Base-by-base conservation (phyloP, 64 coral and sea anemone species). In the Stylophora pistillata region DNA sequence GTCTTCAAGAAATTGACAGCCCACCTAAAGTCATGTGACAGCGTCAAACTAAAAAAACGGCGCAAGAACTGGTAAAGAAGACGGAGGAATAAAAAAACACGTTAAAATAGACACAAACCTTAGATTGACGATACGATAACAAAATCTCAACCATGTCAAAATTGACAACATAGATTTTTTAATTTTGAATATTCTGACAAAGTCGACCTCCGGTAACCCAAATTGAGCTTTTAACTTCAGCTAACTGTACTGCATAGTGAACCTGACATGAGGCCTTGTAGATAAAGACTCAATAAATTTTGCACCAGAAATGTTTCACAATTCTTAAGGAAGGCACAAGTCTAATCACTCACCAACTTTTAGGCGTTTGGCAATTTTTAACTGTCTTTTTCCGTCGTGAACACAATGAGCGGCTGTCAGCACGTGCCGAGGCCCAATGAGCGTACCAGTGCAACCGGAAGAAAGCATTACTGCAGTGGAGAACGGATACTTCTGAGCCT, bases 361-460 rank as follows among this genome's bases (percentile, higher is more conserved):
- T 41, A 92, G 60, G 1, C 78, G 60, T 71, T 69, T 92, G 30
- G 90, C 71, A 31, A 18, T 68, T 72, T 78, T 92, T 85, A 92
- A 26, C 20, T 69, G 62, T 58, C 54, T 92, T 86, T 85, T 92
- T 15, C 90, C 90, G 78, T 78, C 41, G 72, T 86, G 90, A 31
- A 92, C 73, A 64, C 90, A 92, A 34, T 92, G 90, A 27, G 90
- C 90, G 55, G 90, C 90, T 69, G 90, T 92, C 63, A 92, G 74
- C 60, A 92, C 90, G 66, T 92, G 90, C 60, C 71, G 81, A 65
- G 65, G 34, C 32, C 90, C 90, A 12, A 92, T 85, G 58, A 92
- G 73, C 47, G 90, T 92, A n/a, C 90, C 90, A 33, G 90, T 92
- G 15, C 90, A 92, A 66, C 90, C 90, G 85, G 81, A 86, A 71